Base-by-base conservation (phyloP, 53 echinoderm and acorn worm species). In the Paelopatides confundens region DNA sequence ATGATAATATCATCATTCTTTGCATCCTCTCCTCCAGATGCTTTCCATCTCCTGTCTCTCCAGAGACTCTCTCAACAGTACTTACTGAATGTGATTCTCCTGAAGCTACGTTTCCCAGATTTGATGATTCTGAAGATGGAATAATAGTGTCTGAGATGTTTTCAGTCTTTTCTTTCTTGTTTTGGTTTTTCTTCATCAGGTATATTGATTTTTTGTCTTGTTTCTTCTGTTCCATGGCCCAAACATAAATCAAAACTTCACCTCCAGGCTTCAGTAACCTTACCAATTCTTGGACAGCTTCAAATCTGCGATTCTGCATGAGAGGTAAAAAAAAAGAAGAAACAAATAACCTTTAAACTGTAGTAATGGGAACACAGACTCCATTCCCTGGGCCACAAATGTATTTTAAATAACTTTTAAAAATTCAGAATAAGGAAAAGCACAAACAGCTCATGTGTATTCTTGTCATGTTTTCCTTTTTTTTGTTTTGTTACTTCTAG, bases 211-310 rank as follows among this genome's bases (percentile, higher is more conserved):
- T 98, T 85, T 90, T 87, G 64, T 89, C 58, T 30, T 90, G 82
- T 29, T 67, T 90, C 67, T 95, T 92, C 62, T 98, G 95, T 52
- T 98, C 95, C 87, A 95, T 93, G 23, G 98, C 98, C 98, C 95
- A 98, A 27, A 98, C 98, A 69, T 93, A 94, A 24, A 97, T 86
- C 29, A 95, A 91, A 15, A 85, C 95, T 43, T 77, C 64, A 8
- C 95, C 98, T 7, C 93, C 94, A 0, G 89, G 87, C 63, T 78
- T 70, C 30, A 98, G 67, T 38, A 98, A 83, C 8, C 95, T 88
- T 2, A 62, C 78, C 33, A 98, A 90, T 66, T 98, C 98, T 43
- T 46, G 40, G n/a, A 98, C 50, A 33, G 95, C 95, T 43, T 94
- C 81, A 11, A 88, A 50, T n/a, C 98, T 35, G 34, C 98, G 88